Evolutionary conservation across 2,797 vertebrate genomes (phyloP).

Genomic region (Pangasius sanitwongsei): DNA sequence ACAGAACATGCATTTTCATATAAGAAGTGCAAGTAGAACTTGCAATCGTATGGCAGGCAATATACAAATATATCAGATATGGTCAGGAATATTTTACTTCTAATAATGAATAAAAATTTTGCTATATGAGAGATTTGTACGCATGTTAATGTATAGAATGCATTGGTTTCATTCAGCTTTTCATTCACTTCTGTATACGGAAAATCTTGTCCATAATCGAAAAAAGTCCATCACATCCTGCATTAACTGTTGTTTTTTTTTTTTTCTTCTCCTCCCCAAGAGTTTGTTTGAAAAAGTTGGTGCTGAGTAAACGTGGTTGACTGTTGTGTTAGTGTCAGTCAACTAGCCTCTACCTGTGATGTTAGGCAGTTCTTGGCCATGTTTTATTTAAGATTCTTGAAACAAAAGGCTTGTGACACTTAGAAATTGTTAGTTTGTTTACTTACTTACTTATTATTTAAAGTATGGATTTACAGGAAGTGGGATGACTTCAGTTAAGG

Average conservation of each 20-base stretch:
- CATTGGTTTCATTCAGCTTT: neutral
- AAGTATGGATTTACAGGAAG: neutral
- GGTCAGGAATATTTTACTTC: neutral
- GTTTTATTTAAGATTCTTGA: neutral
- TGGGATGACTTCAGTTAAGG: neutral
- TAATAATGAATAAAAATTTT: neutral
- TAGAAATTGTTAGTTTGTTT: neutral
- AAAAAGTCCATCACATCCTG: neutral
- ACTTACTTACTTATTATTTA: neutral
- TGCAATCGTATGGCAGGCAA: neutral
- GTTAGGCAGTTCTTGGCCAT: neutral
- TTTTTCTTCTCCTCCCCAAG: neutral
- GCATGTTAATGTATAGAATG: neutral
- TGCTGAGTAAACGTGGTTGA: neutral
- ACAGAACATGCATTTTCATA: conserved; percentile 18
- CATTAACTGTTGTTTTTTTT: neutral
- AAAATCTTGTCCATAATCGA: neutral
- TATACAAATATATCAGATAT: neutral
- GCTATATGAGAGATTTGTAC: neutral
- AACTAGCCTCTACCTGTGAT: neutral
- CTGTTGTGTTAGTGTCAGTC: neutral
- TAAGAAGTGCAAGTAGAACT: neutral
- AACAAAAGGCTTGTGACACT: neutral
- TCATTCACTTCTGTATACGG: neutral
- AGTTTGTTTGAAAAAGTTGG: neutral